Evolutionary conservation across 2,113 vertebrate genomes (phyloP), one percentile per base, ranked within the genome.

Genomic region (Phylloscopus trochilus): DNA sequence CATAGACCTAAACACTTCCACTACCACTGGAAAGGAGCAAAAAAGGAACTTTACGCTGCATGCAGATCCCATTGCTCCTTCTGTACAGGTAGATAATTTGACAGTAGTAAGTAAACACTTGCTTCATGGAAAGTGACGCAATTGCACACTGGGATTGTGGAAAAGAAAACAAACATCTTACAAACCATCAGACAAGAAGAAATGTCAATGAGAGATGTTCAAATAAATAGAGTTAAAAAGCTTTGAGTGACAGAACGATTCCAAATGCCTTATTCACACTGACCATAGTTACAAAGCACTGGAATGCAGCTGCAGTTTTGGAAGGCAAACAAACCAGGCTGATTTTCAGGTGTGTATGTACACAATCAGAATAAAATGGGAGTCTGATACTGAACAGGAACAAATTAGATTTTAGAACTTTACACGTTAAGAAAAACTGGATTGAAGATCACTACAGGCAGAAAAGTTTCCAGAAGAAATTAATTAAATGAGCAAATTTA

Each of bases 21-120:
- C 46, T 92, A 60, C 53, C 1, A 0, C 73, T 46, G 44, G 31
- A 77, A 82, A 92, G 80, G 64, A 94, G 56, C 2, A 1, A 73
- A 91, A 91, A 79, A 63, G 59, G 63, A 97, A 91, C 89, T 94
- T 94, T 53, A 47, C 52, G 35, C 33, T 11, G 7, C 23, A 15
- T 92, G 68, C 41, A 69, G 67, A 89, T 88, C 73, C 70, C 62
- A 83, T 95, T 92, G 63, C 72, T 95, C 87, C 83, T 90, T 94
- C 94, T 92, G 59, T 80, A 85, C 72, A 92, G 59, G 81, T 83
- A 69, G 93, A 92, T 95, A 74, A 80, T 96, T 93, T 96, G 75
- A 59, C 86, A 75, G 22, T 79, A 88, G 77, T 91, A 94, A 88
- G 77, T 91, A 94, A 92, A 67, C 88, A 79, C n/a, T 93, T 90